Conservation (phyloP, 2,797 vertebrate genomes). For the Taeniopygia guttata region DNA sequence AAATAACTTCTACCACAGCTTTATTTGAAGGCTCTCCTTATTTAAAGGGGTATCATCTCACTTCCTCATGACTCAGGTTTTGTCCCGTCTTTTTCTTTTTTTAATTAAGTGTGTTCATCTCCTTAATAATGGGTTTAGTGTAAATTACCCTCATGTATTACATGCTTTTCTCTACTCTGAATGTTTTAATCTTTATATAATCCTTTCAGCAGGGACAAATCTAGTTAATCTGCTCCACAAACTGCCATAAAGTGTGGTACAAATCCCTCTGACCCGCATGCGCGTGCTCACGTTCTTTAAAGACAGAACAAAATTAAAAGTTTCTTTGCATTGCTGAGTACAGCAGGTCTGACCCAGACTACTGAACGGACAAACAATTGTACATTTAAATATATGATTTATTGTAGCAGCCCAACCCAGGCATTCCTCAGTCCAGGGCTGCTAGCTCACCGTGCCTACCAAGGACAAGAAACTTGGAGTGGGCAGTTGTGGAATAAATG, state of each 20-base stretch:
- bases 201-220: constrained; percentile 30
- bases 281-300: neutral
- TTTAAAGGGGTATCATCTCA: constrained; percentile 48
- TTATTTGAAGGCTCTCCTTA: constrained; percentile 56
- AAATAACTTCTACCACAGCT: constrained; percentile 62
- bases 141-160: neutral
- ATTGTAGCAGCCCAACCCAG: neutral
- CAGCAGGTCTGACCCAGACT: neutral
- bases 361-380: neutral
- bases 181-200: constrained; percentile 52
- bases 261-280: constrained; percentile 19
- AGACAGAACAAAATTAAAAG: neutral
- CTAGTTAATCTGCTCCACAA: neutral
- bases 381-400: neutral
- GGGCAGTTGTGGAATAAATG: constrained; percentile 10
- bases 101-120: constrained; percentile 35
- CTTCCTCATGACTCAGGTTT: neutral
- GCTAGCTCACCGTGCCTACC: neutral
- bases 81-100: neutral
- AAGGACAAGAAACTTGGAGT: neutral
- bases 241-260: constrained; percentile 10
- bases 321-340: neutral
- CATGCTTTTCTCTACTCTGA: constrained; percentile 14
- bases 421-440: neutral
- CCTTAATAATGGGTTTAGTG: constrained; percentile 28